Conservation (phyloP, 2,113 vertebrate genomes). For the Hippocampus abdominalis region DNA sequence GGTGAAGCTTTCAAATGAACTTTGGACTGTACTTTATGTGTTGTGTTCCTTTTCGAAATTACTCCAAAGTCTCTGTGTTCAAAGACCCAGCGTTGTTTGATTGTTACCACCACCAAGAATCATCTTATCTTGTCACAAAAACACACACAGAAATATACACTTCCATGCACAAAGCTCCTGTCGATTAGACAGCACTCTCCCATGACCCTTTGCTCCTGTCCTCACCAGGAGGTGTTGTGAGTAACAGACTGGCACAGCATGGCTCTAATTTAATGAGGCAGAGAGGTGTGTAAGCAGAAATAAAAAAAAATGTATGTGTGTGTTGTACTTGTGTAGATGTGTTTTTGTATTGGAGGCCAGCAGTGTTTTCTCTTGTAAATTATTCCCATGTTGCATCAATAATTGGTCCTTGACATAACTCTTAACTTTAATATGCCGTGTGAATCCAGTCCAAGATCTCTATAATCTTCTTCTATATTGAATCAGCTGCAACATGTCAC, state of each 20-base stretch:
- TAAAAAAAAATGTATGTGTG: not conserved
- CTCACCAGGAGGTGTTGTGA: conserved; percentile 56
- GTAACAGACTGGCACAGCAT: conserved; percentile 56
- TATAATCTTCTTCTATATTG: not conserved
- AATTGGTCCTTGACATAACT: conserved; percentile 53
- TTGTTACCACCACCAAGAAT: conserved; percentile 35
- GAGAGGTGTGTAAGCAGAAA: conserved; percentile 19
- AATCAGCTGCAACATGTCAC: not conserved
- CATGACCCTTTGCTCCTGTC: conserved; percentile 63
- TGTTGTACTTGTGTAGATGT: not conserved
- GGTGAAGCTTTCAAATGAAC: not conserved
- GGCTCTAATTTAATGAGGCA: conserved; percentile 70
- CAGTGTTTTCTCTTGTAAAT: conserved; percentile 32
- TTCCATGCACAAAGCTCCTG: conserved; percentile 25
- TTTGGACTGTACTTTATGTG: not conserved
- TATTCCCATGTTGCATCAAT: conserved; percentile 46
- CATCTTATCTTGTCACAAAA: conserved; percentile 23
- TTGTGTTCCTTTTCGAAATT: not conserved
- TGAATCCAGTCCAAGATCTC: conserved; percentile 9
- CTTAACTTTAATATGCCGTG: conserved; percentile 16
- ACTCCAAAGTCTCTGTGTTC: conserved; percentile 13
- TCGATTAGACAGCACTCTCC: conserved; percentile 62
- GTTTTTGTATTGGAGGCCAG: not conserved
- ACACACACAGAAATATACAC: conserved; percentile 21
- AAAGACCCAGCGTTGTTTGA: conserved; percentile 17